Percentiles rank a stretch among this genome's conserved stretches.
Evolutionary conservation across 2,888 invertebrate genomes (phyloP).

Genomic region (Altica lythri): DNA sequence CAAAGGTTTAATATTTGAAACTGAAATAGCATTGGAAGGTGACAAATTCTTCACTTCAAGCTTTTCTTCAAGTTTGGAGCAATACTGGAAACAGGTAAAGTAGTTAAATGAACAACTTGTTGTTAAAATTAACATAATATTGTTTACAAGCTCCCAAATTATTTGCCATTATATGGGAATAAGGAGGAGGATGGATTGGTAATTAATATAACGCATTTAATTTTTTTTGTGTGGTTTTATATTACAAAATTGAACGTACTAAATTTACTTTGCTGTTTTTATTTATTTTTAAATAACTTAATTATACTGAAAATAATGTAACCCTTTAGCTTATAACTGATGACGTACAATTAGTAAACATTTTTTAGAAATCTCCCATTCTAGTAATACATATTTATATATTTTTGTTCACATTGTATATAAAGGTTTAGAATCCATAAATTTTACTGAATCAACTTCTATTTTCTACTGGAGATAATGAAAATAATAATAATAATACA

Average conservation of each 20-base stretch:
- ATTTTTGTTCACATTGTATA: too few species aligned
- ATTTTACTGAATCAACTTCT: too few species aligned
- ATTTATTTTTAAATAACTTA: background rate
- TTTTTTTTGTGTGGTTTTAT: too few species aligned
- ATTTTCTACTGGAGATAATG: too few species aligned
- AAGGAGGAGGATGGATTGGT: constrained; percentile 79
- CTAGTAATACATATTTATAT: too few species aligned
- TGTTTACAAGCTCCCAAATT: constrained; percentile 71
- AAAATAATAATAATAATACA: too few species aligned
- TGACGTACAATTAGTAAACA: background rate
- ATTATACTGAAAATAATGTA: background rate
- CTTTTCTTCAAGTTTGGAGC: constrained; percentile 65
- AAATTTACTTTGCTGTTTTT: too few species aligned
- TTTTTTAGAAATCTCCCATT: background rate
- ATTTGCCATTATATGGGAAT: constrained; percentile 73
- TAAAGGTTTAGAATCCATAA: too few species aligned
- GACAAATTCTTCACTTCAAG: constrained; percentile 81
- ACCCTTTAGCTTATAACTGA: background rate
- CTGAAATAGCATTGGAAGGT: constrained; percentile 79
- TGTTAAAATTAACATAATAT: constrained; percentile 4
- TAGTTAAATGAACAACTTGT: too few species aligned
- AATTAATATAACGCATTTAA: constrained; percentile 45
- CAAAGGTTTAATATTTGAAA: constrained; percentile 88
- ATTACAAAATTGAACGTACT: too few species aligned
- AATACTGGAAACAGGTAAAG: constrained; percentile 79